phyloP scores from a whole-genome alignment of 1,140 invertebrate species.

The Cydia fagiglandana region DNA sequence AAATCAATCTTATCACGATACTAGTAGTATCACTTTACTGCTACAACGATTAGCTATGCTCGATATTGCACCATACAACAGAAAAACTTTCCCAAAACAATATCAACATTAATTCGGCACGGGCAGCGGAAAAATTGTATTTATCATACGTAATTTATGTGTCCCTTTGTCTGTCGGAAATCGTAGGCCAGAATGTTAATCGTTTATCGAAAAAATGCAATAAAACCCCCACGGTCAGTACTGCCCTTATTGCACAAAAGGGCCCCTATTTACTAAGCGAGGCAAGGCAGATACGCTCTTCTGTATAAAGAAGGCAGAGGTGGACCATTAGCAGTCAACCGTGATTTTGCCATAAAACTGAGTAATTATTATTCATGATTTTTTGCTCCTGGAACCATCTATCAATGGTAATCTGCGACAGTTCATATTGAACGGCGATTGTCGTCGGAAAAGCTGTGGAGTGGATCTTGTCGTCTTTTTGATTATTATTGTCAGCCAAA shows the following conservation, averaged over 20 bases:
- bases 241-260: constrained; percentile 37
- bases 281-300: neutral
- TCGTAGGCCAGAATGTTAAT: constrained; percentile 70
- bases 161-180: constrained; percentile 67
- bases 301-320: neutral
- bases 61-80: neutral
- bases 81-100: constrained; percentile 25
- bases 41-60: neutral
- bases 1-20: neutral
- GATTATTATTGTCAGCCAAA: constrained; percentile 3
- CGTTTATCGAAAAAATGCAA: constrained; percentile 69
- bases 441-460: constrained; percentile 49
- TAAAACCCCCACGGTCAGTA: constrained; percentile 70
- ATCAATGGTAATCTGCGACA: constrained; percentile 72
- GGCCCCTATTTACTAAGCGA: neutral
- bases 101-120: constrained; percentile 32
- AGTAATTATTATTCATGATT: constrained; percentile 70
- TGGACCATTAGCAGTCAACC: constrained; percentile 46
- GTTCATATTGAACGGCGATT: constrained; percentile 65
- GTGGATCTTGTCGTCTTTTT: constrained; percentile 35
- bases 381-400: constrained; percentile 52
- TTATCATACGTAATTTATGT: constrained; percentile 71
- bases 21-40: neutral
- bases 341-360: constrained; percentile 68
- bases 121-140: constrained; percentile 49